Base-by-base conservation (phyloP, 1,140 invertebrate species). In the Brachionus plicatilis region DNA sequence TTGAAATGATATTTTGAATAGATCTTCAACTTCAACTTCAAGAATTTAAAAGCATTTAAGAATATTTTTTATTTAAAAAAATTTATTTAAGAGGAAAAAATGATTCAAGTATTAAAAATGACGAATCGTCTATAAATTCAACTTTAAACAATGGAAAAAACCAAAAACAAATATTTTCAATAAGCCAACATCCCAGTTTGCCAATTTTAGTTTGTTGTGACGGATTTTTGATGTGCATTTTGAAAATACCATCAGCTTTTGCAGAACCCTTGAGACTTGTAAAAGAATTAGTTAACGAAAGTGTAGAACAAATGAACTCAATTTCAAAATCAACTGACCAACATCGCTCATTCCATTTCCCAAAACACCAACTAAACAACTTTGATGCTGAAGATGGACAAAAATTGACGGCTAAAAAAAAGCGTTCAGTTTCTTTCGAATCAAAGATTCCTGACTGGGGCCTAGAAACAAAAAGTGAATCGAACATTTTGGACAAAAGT, bases 201-300 rank as follows among this genome's bases (percentile, higher is more conserved):
- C 89, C 89, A 29, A 88, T 89, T 29, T 68, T 90, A n/a, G 86
- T 89, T 3, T 89, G 87, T 84, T 88, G 88, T 6, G 89, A 90
- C 86, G 89, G 89, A 7, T 89, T 87, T 86, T 85, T 88, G 83
- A 88, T 90, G 0, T 89, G 88, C 27, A 85, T 85, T 9, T 17
- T 86, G 20, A 50, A 79, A 66, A 78, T 86, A 56, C 50, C 56
- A 29, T 37, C 66, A 27, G 37, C 66, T 50, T 56, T 85, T 41
- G 29, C 33, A n/a, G 45, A 33, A 60, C 79, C 56, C 3, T 27
- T 56, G 29, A 65, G 79, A 12, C 11, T 82, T 29, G 65, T 47
- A 14, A 27, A 56, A 65, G 79, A 82, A 82, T 8, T 82, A 7
- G 53, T 82, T 11, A 33, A 82, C 8, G 79, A 82, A n/a, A 14